Conservation (phyloP, 2,888 invertebrate genomes). For the Deilephila porcellus region DNA sequence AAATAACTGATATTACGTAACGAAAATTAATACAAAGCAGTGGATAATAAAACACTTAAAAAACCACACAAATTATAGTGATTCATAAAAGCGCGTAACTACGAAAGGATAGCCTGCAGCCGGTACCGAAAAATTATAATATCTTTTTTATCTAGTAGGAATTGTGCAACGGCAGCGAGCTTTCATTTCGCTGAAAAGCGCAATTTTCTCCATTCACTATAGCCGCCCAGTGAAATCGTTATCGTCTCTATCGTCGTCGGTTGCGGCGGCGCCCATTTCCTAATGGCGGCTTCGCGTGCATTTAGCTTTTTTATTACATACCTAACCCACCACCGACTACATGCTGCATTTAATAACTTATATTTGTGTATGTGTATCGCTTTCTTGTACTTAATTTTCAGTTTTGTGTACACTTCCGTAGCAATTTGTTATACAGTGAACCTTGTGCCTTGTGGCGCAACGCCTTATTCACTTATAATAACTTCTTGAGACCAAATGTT, state of each 20-base stretch:
- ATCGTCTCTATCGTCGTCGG: slow-evolving; percentile 62
- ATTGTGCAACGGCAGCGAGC: slow-evolving; percentile 69
- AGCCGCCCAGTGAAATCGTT: slow-evolving; percentile 78
- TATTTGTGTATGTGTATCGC: slow-evolving; percentile 20
- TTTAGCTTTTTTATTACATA: slow-evolving; percentile 70
- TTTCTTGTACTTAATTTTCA: slow-evolving; percentile 4
- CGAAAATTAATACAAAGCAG: not conserved
- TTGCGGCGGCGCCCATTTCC: slow-evolving; percentile 76
- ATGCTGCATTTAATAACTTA: slow-evolving; percentile 21
- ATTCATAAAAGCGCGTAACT: slow-evolving; percentile 19
- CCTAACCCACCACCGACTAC: slow-evolving; percentile 43
- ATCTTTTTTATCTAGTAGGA: slow-evolving; percentile 65
- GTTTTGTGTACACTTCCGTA: not conserved
- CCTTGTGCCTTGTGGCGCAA: too few species aligned
- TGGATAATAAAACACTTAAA: not conserved
- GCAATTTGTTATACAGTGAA: not conserved
- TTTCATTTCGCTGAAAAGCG: slow-evolving; percentile 81
- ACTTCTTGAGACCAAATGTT: not conserved
- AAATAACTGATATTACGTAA: slow-evolving; percentile 7
- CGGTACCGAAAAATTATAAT: slow-evolving; percentile 52
- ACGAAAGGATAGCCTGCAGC: slow-evolving; percentile 7
- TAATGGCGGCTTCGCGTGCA: slow-evolving; percentile 82
- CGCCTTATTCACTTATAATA: not conserved
- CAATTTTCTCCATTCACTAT: slow-evolving; percentile 80
- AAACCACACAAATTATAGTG: slow-evolving; percentile 16